These are phyloP conservation scores for Melopsittacus undulatus DNA, from an alignment of 2,797 vertebrate species.

Conservation along the genomic window DNA sequence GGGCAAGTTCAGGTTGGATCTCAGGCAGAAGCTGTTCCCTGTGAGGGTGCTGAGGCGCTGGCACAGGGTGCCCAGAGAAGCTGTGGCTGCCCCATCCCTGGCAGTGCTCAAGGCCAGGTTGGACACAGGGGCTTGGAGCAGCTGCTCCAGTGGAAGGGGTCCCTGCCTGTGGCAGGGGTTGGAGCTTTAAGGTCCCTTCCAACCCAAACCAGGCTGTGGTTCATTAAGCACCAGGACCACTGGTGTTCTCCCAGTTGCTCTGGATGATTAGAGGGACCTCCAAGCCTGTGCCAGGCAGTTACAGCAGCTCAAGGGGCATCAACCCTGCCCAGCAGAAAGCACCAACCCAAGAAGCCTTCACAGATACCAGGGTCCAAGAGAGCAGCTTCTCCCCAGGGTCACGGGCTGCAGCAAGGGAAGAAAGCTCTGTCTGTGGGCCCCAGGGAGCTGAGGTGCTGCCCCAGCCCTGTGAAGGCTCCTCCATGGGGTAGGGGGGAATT, in stretches of 20 bases:
- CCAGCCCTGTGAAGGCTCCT: neutral
- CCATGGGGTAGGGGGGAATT: rapidly evolving
- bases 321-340: neutral
- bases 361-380: rapidly evolving
- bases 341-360: neutral
- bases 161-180: too few relatives aligned
- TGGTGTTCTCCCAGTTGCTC: neutral
- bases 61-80: too few relatives aligned
- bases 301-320: neutral
- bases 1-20: too few relatives aligned
- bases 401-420: rapidly evolving
- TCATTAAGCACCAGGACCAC: neutral
- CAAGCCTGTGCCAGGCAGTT: rapidly evolving
- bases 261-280: neutral
- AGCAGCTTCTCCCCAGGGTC: rapidly evolving
- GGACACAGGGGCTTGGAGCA: too few relatives aligned
- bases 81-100: too few relatives aligned
- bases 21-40: too few relatives aligned
- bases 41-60: too few relatives aligned
- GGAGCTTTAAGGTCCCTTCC: neutral
- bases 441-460: neutral
- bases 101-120: too few relatives aligned
- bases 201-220: neutral
- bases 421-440: neutral
- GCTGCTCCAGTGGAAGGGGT: too few relatives aligned